Evolutionary conservation across 1,140 invertebrate species (phyloP).

Genomic region (Trichoplusia ni): DNA sequence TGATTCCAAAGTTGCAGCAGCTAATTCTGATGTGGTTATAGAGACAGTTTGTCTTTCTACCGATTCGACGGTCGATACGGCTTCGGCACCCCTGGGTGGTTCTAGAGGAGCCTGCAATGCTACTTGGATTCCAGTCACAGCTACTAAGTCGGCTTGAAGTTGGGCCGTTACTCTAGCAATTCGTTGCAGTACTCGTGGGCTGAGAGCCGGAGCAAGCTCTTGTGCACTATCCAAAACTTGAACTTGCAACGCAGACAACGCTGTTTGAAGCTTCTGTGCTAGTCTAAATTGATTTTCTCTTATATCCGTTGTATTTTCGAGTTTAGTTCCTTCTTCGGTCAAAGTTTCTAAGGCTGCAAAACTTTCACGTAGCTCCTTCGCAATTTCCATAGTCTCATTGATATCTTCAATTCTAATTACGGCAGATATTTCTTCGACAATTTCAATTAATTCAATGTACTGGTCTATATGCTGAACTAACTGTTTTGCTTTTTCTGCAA

Average conservation of each 20-base stretch:
- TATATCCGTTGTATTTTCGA: slow-evolving; percentile 27
- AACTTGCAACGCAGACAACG: slow-evolving; percentile 50
- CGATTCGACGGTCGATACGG: not conserved
- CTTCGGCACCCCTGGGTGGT: not conserved
- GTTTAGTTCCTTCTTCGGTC: slow-evolving; percentile 10
- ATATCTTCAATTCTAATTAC: slow-evolving; percentile 56
- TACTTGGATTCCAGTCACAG: slow-evolving; percentile 38
- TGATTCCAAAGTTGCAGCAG: not conserved
- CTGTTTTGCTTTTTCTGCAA: slow-evolving; percentile 43
- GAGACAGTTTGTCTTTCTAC: not conserved
- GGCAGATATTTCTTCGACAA: slow-evolving; percentile 58
- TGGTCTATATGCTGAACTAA: slow-evolving; percentile 63
- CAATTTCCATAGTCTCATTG: slow-evolving; percentile 50
- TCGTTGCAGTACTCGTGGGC: slow-evolving; percentile 40
- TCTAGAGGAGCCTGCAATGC: slow-evolving; percentile 30
- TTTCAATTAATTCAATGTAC: slow-evolving; percentile 62
- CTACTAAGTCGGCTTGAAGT: slow-evolving; percentile 46
- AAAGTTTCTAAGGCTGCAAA: slow-evolving; percentile 29
- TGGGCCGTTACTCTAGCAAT: slow-evolving; percentile 46
- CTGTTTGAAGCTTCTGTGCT: slow-evolving; percentile 51
- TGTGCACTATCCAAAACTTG: slow-evolving; percentile 46
- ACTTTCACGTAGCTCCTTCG: slow-evolving; percentile 55
- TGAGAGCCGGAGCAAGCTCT: slow-evolving; percentile 42
- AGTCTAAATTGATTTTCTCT: slow-evolving; percentile 40
- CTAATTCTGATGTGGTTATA: not conserved